Percentiles rank a stretch among this genome's conserved stretches.
phyloP scores from a whole-genome alignment of 2,113 vertebrate species.

The Etia nguti region DNA sequence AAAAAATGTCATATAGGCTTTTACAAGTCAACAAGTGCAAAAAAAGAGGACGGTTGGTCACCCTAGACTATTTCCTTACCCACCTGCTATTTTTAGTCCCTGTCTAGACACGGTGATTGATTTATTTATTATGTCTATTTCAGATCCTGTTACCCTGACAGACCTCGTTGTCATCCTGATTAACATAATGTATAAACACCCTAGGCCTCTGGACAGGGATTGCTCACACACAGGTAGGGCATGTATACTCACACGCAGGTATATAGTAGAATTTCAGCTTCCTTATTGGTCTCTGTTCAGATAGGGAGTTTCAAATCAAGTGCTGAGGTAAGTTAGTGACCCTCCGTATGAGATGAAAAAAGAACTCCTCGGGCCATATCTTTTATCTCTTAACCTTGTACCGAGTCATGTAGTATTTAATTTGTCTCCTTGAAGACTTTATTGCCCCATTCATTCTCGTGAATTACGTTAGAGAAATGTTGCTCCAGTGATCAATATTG shows the following conservation, averaged over 20 bases:
- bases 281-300: neutral
- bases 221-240: slow-evolving; percentile 76
- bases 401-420: neutral
- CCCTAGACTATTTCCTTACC: neutral
- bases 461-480: neutral
- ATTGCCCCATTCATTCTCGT: slow-evolving; percentile 5
- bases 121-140: neutral
- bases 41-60: too few species aligned
- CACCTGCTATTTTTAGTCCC: neutral
- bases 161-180: slow-evolving; percentile 84
- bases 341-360: neutral
- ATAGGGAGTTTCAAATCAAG: neutral
- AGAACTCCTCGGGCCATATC: slow-evolving; percentile 1
- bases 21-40: too few species aligned
- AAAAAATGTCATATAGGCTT: too few species aligned
- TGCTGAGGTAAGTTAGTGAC: neutral
- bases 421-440: neutral
- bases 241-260: neutral
- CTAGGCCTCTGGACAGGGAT: slow-evolving; percentile 55
- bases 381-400: slow-evolving; percentile 50
- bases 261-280: neutral
- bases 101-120: neutral
- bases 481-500: slow-evolving; percentile 30
- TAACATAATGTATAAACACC: slow-evolving; percentile 82
- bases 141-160: slow-evolving; percentile 77